These are phyloP conservation scores for Actinostola sp. DNA, from an alignment of 92 coral and sea anemone species.

Conservation along the genomic window DNA sequence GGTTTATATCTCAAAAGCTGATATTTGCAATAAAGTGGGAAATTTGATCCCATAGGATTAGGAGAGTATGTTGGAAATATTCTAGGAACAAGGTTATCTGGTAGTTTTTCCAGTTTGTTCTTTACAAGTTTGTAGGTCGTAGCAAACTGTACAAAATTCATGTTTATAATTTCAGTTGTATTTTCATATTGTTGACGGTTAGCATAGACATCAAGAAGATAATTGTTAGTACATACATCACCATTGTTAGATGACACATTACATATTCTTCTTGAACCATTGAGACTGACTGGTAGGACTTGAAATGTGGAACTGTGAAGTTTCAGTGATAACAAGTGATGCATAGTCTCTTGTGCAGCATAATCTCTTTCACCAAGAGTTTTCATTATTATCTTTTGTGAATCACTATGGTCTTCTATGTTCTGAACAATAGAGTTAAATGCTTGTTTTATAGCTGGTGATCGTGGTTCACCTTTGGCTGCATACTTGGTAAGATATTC, in stretches of 20 bases:
- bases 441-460: conserved; percentile 71
- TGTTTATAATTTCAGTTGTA: conserved; percentile 36
- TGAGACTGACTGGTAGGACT: conserved; percentile 60
- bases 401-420: conserved; percentile 40
- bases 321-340: conserved; percentile 62
- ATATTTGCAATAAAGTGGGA: conserved; percentile 67
- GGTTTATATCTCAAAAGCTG: conserved; percentile 72
- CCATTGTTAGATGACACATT: conserved; percentile 36
- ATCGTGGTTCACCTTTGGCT: conserved; percentile 70
- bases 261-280: conserved; percentile 58
- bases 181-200: conserved; percentile 54
- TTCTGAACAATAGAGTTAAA: conserved; percentile 57
- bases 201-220: conserved; percentile 72
- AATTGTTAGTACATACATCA: conserved; percentile 49
- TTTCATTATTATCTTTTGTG: conserved; percentile 71
- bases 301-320: conserved; percentile 62
- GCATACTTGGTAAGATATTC: conserved; percentile 78
- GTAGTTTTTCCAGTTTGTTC: conserved; percentile 52
- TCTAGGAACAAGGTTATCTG: conserved; percentile 67
- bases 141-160: conserved; percentile 70
- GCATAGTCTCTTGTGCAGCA: conserved; percentile 84
- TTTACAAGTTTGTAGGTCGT: conserved; percentile 63
- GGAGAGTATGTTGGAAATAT: conserved; percentile 73
- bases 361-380: conserved; percentile 79
- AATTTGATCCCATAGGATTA: conserved; percentile 77